Base-by-base conservation (phyloP, 2,888 invertebrate genomes). In the Morinoia aosen region DNA sequence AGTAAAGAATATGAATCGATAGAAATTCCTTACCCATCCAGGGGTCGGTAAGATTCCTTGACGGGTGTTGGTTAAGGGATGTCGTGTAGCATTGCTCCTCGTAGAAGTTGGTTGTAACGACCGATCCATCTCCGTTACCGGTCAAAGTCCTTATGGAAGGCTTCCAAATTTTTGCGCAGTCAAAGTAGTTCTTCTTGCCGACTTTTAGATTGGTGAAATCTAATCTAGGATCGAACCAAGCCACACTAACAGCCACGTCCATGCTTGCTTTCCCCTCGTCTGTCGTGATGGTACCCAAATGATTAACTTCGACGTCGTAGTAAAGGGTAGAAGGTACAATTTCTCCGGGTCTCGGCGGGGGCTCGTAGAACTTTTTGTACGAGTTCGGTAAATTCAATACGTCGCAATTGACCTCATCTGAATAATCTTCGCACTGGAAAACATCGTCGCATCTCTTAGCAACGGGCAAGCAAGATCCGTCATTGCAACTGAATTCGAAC, bases 101-200 rank as follows among this genome's bases (percentile, higher is more conserved):
- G 76, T 96, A 96, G 64, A 95, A 88, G 40, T 91, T 95, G 14
- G 96, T 96, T 19, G 91, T 88, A 57, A 96, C 95, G 8, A 96
- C 96, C n/a, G 96, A 95, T 39, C 96, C 96, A 39, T 96, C 96
- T 3, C 96, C 96, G 91, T 96, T 91, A 11, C 96, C 96, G 0
- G 96, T 94, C 48, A 96, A 95, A 1, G 96, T 95, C 39, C 96
- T 95, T 14, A 96, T 95, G 88, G 94, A 95, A 40, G 96, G 96
- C 56, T 95, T 96, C 96, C 96, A 96, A n/a, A 96, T 95, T 93
- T 95, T 58, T n/a, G 95, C n/a, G 39, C 96, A 96, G n/a, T 95
- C 88, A 95, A 96, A 96, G 64, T 96, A 96, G 90, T 96, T 96
- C 58, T 96, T 96, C 61, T 96, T 95, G 57, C 91, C 58, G 16